Evolutionary conservation across 2,888 invertebrate genomes (phyloP), one percentile per base, ranked within the genome.

Genomic region (Microdon myrmicae): DNA sequence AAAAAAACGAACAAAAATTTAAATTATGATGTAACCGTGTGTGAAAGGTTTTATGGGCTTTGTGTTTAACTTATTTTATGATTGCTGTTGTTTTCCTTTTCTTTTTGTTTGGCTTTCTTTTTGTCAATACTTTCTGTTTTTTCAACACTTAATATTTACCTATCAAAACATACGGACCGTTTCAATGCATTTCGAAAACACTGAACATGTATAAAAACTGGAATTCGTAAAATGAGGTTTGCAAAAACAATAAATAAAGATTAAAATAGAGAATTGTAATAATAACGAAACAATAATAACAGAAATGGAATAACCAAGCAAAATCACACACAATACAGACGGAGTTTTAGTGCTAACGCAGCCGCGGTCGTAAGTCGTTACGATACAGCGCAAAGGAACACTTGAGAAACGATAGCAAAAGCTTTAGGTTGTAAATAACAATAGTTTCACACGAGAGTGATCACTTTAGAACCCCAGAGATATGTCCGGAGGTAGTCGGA

Each of bases 361-460:
- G n/a, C n/a, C n/a, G 26, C 37, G 29, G 45, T n/a, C n/a, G n/a
- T n/a, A n/a, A 38, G 53, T 47, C 12, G 51, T 47, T 56, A 44
- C 64, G 23, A 47, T 43, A 32, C 31, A 20, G 49, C 37, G 23
- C 49, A 25, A 35, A 32, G 43, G 17, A 44, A 25, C 39, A 45
- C 51, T 56, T 37, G 35, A 39, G 19, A 48, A 35, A 25, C 19
- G 28, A 9, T 13, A 22, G 20, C 26, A 38, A 66, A 66, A 66
- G 59, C 59, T 59, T 66, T 16, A 28, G 39, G 54, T 59, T 47
- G 47, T 56, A 56, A 64, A 51, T 41, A 56, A 56, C 41, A 51
- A 64, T 64, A 64, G 64, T 64, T 64, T 64, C 58, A 64, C 64
- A 59, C 26, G 28, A 49, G 49, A 58, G 44, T 39, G 31, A 39